Conservation (phyloP, 2,888 invertebrate genomes). For the Campoplex nolae region DNA sequence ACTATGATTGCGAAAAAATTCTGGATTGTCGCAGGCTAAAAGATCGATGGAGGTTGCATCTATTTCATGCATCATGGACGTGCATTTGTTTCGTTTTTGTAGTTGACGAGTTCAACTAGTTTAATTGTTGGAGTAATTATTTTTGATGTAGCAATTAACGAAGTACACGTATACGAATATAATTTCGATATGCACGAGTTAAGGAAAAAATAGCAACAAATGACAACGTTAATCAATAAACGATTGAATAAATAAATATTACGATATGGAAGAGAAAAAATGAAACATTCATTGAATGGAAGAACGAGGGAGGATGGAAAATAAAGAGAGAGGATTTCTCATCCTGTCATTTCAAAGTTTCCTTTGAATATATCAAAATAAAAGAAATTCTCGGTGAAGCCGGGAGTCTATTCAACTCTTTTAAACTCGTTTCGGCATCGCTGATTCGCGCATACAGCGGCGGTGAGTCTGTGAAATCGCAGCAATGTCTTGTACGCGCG, state of each 20-base stretch:
- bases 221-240: neutral
- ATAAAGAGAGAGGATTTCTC: neutral
- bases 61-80: neutral
- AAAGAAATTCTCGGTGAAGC: slow-evolving; percentile 12
- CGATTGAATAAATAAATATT: neutral
- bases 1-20: neutral
- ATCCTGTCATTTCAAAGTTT: slow-evolving; percentile 29
- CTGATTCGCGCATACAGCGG: slow-evolving; percentile 14
- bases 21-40: neutral
- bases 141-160: neutral
- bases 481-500: slow-evolving; percentile 30
- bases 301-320: neutral
- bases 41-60: neutral
- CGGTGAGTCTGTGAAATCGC: slow-evolving; percentile 27
- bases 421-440: slow-evolving; percentile 31
- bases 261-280: neutral
- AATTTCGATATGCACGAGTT: neutral
- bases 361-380: slow-evolving; percentile 30
- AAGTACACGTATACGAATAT: neutral
- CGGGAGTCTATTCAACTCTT: slow-evolving; percentile 15
- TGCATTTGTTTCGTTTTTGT: neutral
- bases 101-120: neutral
- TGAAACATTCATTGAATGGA: neutral
- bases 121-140: neutral
- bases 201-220: neutral